Conservation (phyloP, 30 jellyfish, hydroid and myxozoan species). For the Mastigias papua region DNA sequence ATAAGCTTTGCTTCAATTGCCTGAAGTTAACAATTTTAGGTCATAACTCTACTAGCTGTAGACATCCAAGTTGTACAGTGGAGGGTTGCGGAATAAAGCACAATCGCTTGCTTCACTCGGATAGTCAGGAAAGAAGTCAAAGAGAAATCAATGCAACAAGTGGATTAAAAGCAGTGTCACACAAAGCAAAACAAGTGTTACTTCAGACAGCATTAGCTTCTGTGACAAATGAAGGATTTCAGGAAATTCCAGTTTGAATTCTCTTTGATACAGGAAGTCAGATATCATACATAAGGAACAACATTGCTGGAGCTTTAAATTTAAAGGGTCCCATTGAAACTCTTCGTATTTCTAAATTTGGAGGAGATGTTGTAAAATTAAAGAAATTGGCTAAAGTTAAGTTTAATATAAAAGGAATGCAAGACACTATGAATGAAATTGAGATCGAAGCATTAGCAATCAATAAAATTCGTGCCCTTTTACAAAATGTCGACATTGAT, state of each 20-base stretch:
- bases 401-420: neutral
- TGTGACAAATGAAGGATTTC: neutral
- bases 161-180: neutral
- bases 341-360: conserved; percentile 4
- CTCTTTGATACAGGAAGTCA: conserved; percentile 4
- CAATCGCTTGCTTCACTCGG: neutral
- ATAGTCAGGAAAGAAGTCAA: neutral
- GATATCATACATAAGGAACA: conserved; percentile 1
- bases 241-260: conserved; percentile 8
- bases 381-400: neutral
- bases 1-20: neutral
- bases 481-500: conserved; percentile 1
- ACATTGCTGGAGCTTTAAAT: conserved; percentile 1
- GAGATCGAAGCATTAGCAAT: neutral
- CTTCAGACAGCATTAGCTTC: neutral
- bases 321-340: neutral
- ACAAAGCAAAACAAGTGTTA: neutral
- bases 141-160: neutral
- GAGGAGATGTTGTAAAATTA: neutral
- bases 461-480: neutral
- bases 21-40: neutral
- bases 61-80: neutral
- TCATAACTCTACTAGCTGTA: neutral
- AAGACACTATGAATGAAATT: neutral
- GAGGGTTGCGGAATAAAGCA: neutral